Conservation (phyloP, 2,888 invertebrate genomes). For the Druceiella hillmani region DNA sequence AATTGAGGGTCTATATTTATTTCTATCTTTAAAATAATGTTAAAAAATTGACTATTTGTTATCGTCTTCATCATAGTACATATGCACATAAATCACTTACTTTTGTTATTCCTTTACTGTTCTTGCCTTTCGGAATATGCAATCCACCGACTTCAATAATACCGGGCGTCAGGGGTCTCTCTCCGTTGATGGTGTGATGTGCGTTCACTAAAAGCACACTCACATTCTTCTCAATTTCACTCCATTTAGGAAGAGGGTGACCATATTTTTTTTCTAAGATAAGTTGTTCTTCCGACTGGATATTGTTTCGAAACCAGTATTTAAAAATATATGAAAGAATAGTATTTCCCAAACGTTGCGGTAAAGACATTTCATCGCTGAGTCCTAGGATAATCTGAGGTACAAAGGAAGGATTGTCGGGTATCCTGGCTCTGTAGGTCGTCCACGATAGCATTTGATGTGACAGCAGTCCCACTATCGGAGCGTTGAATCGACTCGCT, state of each 20-base stretch:
- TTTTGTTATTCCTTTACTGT: too few species aligned
- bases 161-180: conserved; percentile 50
- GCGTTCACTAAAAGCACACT: conserved; percentile 55
- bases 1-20: too few species aligned
- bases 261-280: conserved; percentile 44
- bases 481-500: conserved; percentile 51
- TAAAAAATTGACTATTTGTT: too few species aligned
- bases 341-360: conserved; percentile 42
- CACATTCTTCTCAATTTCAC: conserved; percentile 46
- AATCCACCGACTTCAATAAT: conserved; percentile 61
- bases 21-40: too few species aligned
- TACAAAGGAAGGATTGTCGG: conserved; percentile 48
- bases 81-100: too few species aligned
- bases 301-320: conserved; percentile 33
- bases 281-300: conserved; percentile 35
- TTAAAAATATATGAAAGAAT: conserved; percentile 32
- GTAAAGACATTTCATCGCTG: conserved; percentile 44
- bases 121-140: too few species aligned
- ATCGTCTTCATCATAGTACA: too few species aligned
- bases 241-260: conserved; percentile 43
- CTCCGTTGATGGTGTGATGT: conserved; percentile 54
- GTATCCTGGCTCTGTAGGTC: conserved; percentile 38
- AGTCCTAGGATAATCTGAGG: conserved; percentile 50
- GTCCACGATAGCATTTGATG: conserved; percentile 55
- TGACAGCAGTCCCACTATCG: conserved; percentile 52